Conservation (phyloP, 2,888 invertebrate species). For the Meganola albula region DNA sequence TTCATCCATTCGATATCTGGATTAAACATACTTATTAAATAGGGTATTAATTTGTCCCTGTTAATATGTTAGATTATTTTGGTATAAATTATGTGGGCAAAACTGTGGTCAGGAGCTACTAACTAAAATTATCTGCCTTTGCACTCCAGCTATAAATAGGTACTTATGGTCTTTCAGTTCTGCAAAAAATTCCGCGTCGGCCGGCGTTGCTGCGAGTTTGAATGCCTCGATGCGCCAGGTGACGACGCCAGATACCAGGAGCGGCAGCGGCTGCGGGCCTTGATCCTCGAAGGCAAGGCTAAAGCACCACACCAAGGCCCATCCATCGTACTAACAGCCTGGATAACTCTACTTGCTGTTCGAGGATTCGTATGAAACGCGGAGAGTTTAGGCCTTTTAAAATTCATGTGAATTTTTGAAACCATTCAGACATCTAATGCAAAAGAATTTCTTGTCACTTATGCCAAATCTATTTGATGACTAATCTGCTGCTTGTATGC, state of each 20-base stretch:
- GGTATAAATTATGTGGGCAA: too few relatives aligned
- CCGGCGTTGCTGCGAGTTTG: conserved; percentile 92
- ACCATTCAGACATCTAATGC: conserved; percentile 5
- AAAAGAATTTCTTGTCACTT: conserved; percentile 1
- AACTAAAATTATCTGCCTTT: too few relatives aligned
- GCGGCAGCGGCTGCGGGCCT: conserved; percentile 76
- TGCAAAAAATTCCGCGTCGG: conserved; percentile 91
- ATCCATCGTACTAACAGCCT: conserved; percentile 46
- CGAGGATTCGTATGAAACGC: conserved; percentile 58
- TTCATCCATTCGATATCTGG: too few relatives aligned
- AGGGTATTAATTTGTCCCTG: too few relatives aligned
- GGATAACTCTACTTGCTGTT: conserved; percentile 60
- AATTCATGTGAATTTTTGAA: conserved; percentile 9
- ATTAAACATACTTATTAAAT: too few relatives aligned
- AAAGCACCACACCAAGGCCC: conserved; percentile 53
- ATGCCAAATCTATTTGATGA: neutral
- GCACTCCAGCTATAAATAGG: too few relatives aligned
- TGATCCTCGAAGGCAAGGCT: conserved; percentile 79
- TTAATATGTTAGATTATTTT: too few relatives aligned
- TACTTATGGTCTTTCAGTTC: too few relatives aligned
- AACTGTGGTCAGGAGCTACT: too few relatives aligned
- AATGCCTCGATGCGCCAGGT: conserved; percentile 88
- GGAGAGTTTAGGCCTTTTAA: conserved; percentile 17
- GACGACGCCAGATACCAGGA: conserved; percentile 80
- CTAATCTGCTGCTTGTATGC: too few relatives aligned